A percentile compares a stretch with the other conserved stretches of the same genome.
Evolutionary conservation across 2,113 vertebrate species (phyloP).

Genomic region (Paraplagusia blochii): DNA sequence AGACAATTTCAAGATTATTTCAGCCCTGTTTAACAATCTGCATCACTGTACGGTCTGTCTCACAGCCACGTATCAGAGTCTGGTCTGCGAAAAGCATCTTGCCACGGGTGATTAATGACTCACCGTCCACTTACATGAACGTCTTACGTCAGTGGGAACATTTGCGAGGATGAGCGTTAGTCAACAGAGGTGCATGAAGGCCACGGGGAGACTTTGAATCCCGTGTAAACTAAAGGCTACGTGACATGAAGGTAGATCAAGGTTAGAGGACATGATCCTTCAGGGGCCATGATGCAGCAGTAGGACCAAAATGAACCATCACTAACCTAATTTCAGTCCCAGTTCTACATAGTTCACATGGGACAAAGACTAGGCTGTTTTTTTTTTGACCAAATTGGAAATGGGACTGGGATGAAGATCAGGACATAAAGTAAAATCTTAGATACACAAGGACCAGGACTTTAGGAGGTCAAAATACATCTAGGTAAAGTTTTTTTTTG

Average conservation of each 20-base stretch:
- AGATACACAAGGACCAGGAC: too few relatives aligned
- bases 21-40: constrained; percentile 9
- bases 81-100: constrained; percentile 27
- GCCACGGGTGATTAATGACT: constrained; percentile 47
- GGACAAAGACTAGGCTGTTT: constrained; percentile 58
- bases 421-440: too few relatives aligned
- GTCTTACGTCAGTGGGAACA: constrained; percentile 26
- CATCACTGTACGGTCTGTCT: constrained; percentile 23
- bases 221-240: constrained; percentile 27
- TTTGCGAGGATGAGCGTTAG: constrained; percentile 3
- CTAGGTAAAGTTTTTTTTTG: too few relatives aligned
- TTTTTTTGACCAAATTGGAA: neutral
- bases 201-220: constrained; percentile 5
- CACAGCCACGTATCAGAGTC: constrained; percentile 29
- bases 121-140: constrained; percentile 60
- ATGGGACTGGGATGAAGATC: too few relatives aligned
- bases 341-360: neutral
- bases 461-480: too few relatives aligned
- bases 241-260: constrained; percentile 26
- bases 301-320: constrained; percentile 67
- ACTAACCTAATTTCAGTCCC: constrained; percentile 37
- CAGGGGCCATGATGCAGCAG: constrained; percentile 67
- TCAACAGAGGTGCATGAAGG: constrained; percentile 2
- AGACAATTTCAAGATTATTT: constrained; percentile 9
- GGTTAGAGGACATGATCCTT: constrained; percentile 47